Conservation (phyloP, 2,113 vertebrate species). For the Steatornis caripensis region DNA sequence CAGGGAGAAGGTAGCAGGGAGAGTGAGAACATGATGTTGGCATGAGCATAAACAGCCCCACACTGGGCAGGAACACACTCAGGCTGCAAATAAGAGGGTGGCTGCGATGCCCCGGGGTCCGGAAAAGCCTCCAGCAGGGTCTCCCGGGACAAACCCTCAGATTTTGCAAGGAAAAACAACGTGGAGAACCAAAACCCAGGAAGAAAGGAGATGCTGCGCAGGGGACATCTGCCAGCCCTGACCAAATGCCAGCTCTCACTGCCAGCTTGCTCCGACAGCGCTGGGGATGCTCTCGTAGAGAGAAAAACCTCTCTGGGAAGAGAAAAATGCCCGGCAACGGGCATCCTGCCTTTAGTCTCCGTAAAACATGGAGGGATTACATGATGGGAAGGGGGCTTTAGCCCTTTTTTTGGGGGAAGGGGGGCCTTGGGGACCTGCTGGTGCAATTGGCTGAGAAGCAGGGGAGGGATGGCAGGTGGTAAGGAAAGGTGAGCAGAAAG, state of each 20-base stretch:
- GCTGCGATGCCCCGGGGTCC: not conserved
- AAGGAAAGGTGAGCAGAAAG: not conserved
- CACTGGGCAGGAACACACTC: not conserved
- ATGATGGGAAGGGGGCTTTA: not conserved
- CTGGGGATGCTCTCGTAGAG: not conserved
- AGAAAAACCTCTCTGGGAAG: not conserved
- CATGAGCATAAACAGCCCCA: not conserved
- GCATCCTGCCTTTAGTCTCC: not conserved
- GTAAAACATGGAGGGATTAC: not conserved
- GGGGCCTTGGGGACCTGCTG: not conserved
- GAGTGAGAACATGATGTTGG: not conserved
- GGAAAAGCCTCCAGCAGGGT: not conserved
- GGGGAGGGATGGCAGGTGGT: not conserved
- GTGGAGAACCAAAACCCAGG: not conserved
- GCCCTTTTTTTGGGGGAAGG: fast-evolving
- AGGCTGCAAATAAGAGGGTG: not conserved
- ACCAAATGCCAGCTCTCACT: not conserved
- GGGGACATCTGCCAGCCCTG: not conserved
- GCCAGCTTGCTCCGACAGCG: fast-evolving
- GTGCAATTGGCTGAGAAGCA: not conserved
- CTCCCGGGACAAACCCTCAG: not conserved
- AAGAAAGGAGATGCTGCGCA: not conserved
- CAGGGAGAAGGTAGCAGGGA: not conserved
- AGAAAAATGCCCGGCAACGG: not conserved
- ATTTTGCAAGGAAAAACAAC: not conserved